Base-by-base conservation (phyloP, 2,888 invertebrate genomes). In the Vesta saturnalis region DNA sequence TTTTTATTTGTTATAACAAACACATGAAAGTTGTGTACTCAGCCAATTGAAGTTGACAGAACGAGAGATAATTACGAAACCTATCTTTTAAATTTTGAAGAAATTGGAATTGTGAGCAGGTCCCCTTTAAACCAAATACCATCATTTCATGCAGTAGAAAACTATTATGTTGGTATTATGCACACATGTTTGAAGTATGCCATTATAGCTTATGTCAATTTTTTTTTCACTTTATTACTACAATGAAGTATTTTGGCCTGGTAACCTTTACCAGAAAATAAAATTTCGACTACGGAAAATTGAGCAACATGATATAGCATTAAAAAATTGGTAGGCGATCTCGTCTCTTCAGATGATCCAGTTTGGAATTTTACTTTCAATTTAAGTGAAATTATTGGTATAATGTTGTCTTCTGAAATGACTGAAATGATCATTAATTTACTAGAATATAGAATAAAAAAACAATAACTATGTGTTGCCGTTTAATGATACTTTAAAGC, bases 341-440 rank as follows among this genome's bases (percentile, higher is more conserved):
- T 74, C 0, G 59, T 76, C 49, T 73, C 74, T 12, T 52, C 58
- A 18, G 71, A 73, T 54, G 72, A 76, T 62, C 49, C 59, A n/a
- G 74, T 76, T 47, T 74, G 74, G 73, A 16, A 21, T 15, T 74
- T 74, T 70, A 15, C 71, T 43, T 23, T 72, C 19, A 71, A 72
- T 64, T 66, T 73, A 12, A 62, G 72, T n/a, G 71, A 74, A 68
- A 72, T 74, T 30, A 67, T 73, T 23, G 72, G 76, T 21, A 52
- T 67, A 22, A 10, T 69, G 46, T 54, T 69, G 1, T 71, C 66
- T 39, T 69, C 66, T 62, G 60, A 63, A 63, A 68, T 69, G 19
- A 39, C 59, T 57, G 55, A 69, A 21, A 43, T 63, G 8, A 62
- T 59, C 19, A 57, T 67, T 52, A 64, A 39, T 15, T 59, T 71